Evolutionary conservation across 2,797 vertebrate genomes (phyloP).

Genomic region (Hapalemur alaotrensis): DNA sequence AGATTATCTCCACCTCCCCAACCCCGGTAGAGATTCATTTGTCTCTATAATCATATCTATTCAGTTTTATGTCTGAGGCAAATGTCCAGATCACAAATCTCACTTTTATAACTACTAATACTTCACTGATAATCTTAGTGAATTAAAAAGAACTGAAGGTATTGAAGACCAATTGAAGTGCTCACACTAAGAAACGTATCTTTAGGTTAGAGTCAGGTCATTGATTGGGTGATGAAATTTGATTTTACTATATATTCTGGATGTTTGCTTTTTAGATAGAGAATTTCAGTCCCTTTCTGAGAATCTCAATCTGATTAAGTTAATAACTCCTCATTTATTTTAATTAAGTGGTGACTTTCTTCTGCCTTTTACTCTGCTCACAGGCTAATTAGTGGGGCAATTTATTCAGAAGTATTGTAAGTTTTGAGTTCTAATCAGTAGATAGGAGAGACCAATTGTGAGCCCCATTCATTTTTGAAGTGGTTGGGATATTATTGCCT

Average conservation of each 20-base stretch:
- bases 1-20: not conserved
- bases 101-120: not conserved
- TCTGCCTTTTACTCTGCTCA: constrained; percentile 11
- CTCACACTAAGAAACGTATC: not conserved
- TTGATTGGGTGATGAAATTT: not conserved
- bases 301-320: not conserved
- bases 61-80: not conserved
- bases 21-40: not conserved
- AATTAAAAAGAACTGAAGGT: not conserved
- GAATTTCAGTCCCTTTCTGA: constrained; percentile 11
- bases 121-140: not conserved
- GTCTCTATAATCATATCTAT: not conserved
- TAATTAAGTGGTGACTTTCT: constrained; percentile 36
- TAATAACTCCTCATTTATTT: not conserved
- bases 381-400: not conserved
- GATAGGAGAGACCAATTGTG: not conserved
- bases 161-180: not conserved
- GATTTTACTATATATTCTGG: not conserved
- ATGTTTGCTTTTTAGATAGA: not conserved
- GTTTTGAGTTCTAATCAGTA: constrained; percentile 18
- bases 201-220: not conserved
- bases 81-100: not conserved
- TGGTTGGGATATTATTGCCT: not conserved
- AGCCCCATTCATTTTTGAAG: not conserved
- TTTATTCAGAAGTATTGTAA: constrained; percentile 1